These are phyloP conservation scores for Gortyna flavago DNA, from an alignment of 2,888 invertebrate genomes.

Conservation along the genomic window DNA sequence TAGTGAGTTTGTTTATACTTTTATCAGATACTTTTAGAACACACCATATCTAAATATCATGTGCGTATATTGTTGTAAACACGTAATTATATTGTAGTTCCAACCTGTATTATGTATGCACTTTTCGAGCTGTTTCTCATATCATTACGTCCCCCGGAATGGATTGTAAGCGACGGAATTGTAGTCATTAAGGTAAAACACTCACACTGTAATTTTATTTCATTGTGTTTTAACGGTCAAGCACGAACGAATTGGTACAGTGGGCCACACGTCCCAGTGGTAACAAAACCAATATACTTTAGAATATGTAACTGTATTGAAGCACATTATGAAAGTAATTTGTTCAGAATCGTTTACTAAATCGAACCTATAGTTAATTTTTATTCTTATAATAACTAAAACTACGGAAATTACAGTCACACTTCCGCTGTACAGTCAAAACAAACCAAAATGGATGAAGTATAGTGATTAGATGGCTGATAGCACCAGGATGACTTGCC, in stretches of 20 bases:
- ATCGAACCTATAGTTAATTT: too few species aligned
- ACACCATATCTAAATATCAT: neutral
- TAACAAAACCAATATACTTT: neutral
- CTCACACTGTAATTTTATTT: slow-evolving; percentile 56
- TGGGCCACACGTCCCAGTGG: too few species aligned
- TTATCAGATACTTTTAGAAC: neutral
- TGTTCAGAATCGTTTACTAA: too few species aligned
- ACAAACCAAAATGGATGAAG: too few species aligned
- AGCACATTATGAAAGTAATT: too few species aligned
- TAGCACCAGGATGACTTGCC: too few species aligned
- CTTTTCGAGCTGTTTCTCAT: slow-evolving; percentile 59
- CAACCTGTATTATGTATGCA: slow-evolving; percentile 31
- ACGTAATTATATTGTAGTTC: slow-evolving; percentile 40
- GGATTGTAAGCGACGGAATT: slow-evolving; percentile 38
- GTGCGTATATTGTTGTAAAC: slow-evolving; percentile 44
- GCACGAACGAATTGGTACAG: slow-evolving; percentile 1
- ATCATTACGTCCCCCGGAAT: slow-evolving; percentile 50
- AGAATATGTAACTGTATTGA: too few species aligned
- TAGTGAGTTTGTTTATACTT: neutral
- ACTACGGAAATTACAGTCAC: too few species aligned
- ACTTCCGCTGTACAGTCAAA: too few species aligned
- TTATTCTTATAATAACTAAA: too few species aligned
- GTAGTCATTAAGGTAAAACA: slow-evolving; percentile 54
- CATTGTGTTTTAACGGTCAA: slow-evolving; percentile 57
- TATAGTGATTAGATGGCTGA: too few species aligned